These are phyloP conservation scores for Drosophila austrosaltans DNA, from an alignment of 2,888 invertebrate species.

Conservation along the genomic window DNA sequence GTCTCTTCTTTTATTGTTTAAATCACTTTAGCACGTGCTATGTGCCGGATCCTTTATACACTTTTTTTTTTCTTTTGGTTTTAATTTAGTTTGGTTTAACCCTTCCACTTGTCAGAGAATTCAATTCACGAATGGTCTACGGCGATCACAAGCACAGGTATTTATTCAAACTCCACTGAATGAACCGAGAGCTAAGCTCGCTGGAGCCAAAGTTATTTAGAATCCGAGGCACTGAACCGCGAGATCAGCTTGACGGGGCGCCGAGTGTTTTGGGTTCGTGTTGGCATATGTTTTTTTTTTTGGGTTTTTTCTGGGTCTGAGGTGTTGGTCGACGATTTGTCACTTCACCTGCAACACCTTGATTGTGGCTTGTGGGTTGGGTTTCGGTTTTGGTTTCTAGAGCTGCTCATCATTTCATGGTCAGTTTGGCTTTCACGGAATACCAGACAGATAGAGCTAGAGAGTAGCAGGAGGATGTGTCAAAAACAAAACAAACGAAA, in stretches of 20 bases:
- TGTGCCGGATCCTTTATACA: conserved; percentile 41
- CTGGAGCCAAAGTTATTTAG: conserved; percentile 48
- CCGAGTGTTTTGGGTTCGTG: conserved; percentile 52
- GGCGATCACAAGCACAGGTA: conserved; percentile 48
- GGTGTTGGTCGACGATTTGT: conserved; percentile 61
- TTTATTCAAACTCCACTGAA: conserved; percentile 66
- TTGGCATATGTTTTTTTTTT: conserved; percentile 44
- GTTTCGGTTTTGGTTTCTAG: conserved; percentile 20
- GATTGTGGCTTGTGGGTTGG: conserved; percentile 39
- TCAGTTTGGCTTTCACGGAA: conserved; percentile 74
- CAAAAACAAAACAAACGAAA: conserved; percentile 30
- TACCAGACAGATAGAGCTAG: conserved; percentile 26
- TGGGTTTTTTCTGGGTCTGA: conserved; percentile 14
- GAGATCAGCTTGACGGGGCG: conserved; percentile 45
- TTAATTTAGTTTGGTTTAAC: conserved; percentile 12
- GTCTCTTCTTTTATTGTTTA: neutral
- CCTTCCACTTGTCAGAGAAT: conserved; percentile 46
- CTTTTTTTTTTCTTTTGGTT: neutral
- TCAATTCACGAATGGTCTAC: conserved; percentile 71
- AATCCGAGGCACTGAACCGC: conserved; percentile 73
- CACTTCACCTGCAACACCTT: conserved; percentile 72
- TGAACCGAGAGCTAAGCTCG: conserved; percentile 35
- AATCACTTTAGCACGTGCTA: neutral
- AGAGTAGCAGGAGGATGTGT: conserved; percentile 56
- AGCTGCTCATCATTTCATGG: conserved; percentile 58